Evolutionary conservation across 2,113 vertebrate species (phyloP), one percentile per base, ranked within the genome.

Genomic region (Centropristis striata): DNA sequence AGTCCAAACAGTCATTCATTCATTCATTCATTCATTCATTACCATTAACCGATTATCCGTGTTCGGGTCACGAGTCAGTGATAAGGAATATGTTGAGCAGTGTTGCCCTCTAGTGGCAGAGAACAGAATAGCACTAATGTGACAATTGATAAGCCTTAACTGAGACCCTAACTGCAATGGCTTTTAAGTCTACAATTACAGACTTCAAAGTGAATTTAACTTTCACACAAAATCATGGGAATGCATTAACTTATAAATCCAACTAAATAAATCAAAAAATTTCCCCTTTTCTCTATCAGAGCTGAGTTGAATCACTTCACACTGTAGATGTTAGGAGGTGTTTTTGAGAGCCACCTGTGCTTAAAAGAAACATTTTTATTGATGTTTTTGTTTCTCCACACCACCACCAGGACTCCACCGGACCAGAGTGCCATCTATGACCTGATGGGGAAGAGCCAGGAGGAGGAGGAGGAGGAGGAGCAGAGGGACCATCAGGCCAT

Each of bases 361-460:
- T 6, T 32, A 3, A 32, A 32, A 32, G 32, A 32, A 3, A 32
- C 32, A 32, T 57, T 14, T 32, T 41, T 20, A 27, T 68, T 5
- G 20, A 6, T 1, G 55, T 67, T 50, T 57, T 21, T 59, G 53
- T 75, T 81, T 74, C 54, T 69, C 37, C 2, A 18, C 67, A 65
- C 49, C 72, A 75, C 49, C 72, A 75, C 18, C 79, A 95, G 94
- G 85, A 86, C 76, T 57, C 71, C 86, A 20, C 80, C 86, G 8
- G 86, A 50, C 47, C 84, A 70, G 32, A 71, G 32, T 8, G 75
- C 39, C 51, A 81, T 58, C 69, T 89, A 86, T 83, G 89, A 91
- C 54, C 61, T 87, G 55, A 88, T 86, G 66, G 80, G 69, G 47
- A 73, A 63, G 39, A 73, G 53, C 49, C 84, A 78, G 59, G 77